A percentile compares a stretch with the other conserved stretches of the same genome.
Conservation (phyloP, 2,113 vertebrate genomes). For the Panurus biarmicus region DNA sequence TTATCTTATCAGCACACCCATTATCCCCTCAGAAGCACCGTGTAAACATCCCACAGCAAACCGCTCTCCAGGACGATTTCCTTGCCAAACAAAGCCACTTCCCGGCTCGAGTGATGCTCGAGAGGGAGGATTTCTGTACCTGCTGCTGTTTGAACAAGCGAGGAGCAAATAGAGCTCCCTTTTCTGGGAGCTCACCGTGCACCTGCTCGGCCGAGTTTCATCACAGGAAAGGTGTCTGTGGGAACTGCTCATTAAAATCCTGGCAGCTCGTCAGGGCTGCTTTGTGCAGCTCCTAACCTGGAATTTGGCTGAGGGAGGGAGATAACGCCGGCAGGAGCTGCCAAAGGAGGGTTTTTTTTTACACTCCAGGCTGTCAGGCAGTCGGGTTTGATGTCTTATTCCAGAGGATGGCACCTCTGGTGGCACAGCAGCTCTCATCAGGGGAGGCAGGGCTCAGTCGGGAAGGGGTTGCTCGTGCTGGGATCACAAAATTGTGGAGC, state of each 20-base stretch:
- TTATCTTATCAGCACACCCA: conserved; percentile 26
- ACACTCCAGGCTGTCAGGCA: not conserved
- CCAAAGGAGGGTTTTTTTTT: not conserved
- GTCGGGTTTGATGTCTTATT: not conserved
- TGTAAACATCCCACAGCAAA: conserved; percentile 23
- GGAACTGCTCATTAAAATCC: conserved; percentile 24
- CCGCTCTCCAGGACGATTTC: not conserved
- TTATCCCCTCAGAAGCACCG: conserved; percentile 16
- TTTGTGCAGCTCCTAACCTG: not conserved
- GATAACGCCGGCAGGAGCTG: not conserved
- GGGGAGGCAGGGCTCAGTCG: not conserved
- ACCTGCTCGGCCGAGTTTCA: not conserved
- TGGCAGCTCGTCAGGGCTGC: conserved; percentile 17
- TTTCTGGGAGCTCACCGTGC: not conserved
- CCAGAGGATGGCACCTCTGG: not conserved
- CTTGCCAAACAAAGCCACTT: conserved; percentile 12
- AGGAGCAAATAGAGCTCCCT: not conserved
- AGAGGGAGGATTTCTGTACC: not conserved
- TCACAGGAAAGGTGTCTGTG: not conserved
- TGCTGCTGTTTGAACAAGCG: conserved; percentile 38
- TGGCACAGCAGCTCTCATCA: not conserved
- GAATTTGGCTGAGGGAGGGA: conserved; percentile 14
- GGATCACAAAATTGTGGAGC: not conserved
- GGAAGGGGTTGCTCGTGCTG: not conserved
- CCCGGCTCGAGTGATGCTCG: not conserved